Evolutionary conservation across 2,888 invertebrate species (phyloP), one percentile per base, ranked within the genome.

Genomic region (Xylota sylvarum): DNA sequence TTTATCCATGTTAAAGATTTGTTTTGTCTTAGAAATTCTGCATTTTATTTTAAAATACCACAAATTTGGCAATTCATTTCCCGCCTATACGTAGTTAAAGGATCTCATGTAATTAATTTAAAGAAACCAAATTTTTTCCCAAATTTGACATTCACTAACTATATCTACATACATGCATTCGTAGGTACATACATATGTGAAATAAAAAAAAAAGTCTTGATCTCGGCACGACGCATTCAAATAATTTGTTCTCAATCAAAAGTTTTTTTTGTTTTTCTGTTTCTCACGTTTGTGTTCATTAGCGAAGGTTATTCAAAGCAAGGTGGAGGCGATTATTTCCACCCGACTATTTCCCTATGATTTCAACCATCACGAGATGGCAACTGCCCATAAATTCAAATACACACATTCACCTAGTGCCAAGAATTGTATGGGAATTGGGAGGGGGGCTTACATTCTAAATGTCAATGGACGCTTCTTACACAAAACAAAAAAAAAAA

Each of bases 261-360:
- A 40, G 5, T 35, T 73, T 40, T 12, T 19, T 48, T 73, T 40
- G 7, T 23, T 50, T 50, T 74, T 56, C 40, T 52, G n/a, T 72
- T 65, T 56, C 58, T 72, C 72, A 82, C 72, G 83, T 83, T 67
- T 73, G 40, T 46, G 9, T 84, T 79, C 73, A 69, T 73, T 69
- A 64, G 73, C 37, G 83, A 84, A 84, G 83, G 83, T 84, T 84
- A 84, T 67, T 69, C 46, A 69, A 67, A 67, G 55, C 83, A 83
- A 73, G 83, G 78, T 83, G 60, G 83, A 78, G 78, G 73, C 65
- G 78, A 82, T 64, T 81, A 74, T 74, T 69, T 76, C 40, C 73
- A 82, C 56, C 64, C 56, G 62, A 83, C 67, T 35, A 73, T 83
- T 83, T 83, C 67, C 78, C 78, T 83, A 73, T 79, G 52, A 78